Base-by-base conservation (phyloP, 2,797 vertebrate genomes). In the Australoheros facetus region DNA sequence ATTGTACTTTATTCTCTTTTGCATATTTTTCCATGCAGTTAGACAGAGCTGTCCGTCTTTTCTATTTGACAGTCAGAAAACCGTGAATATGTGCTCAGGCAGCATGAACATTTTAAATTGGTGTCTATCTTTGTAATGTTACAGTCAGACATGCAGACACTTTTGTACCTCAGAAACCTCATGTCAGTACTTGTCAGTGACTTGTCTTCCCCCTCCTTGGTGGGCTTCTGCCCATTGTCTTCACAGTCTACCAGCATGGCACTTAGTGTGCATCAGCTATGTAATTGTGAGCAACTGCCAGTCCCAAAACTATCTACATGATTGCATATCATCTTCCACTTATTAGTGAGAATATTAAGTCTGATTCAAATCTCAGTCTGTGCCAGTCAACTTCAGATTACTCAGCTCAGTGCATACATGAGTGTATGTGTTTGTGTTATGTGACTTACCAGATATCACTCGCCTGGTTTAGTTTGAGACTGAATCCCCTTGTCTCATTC, bases 91-190 rank as follows among this genome's bases (percentile, higher is more conserved):
- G 84, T 82, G 90, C 79, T 91, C 89, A 88, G 87, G 88, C 85
- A 85, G 87, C 89, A 83, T 92, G 89, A 92, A 90, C 85, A 89
- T 90, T 90, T 91, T 87, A 93, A 93, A 93, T 91, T 91, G 90
- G 79, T 88, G 87, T 91, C 79, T 82, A 85, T 85, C 80, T 90
- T 62, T 53, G 57, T 56, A 56, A 74, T 69, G 59, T 69, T 66
- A 34, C 23, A 28, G 56, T 14, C 42, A 71, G 34, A 72, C 54
- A 28, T 9, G 3, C 60, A 60, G 60, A 72, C 51, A 66, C 56
- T 58, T 53, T 69, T 69, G 72, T 28, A 14, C 53, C 56, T 64
- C 60, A 81, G 70, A 75, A 85, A 62, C 45, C 66, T 45, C 1
- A 8, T 85, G 74, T 85, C 82, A 80, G 83, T 62, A 23, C 82